A percentile compares a stretch with the other conserved stretches of the same genome.
phyloP scores from a whole-genome alignment of 2,888 invertebrate species.

The Timema cristinae region DNA sequence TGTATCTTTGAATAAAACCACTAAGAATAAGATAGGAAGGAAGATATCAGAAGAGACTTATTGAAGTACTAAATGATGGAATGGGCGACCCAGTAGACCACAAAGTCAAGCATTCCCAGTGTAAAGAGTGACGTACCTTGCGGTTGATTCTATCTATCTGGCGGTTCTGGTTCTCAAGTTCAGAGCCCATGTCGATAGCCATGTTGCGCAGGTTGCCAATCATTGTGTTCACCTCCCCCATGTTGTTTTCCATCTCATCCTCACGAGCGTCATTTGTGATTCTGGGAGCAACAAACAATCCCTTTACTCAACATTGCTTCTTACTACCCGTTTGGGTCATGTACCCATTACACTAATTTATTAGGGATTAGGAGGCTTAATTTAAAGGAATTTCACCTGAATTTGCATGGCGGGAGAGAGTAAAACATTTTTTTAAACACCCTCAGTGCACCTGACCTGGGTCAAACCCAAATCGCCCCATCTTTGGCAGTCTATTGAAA shows the following conservation, averaged over 20 bases:
- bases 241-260: constrained; percentile 63
- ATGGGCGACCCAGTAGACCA: neutral
- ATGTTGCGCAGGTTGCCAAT: constrained; percentile 62
- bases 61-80: no score
- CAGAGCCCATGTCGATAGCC: constrained; percentile 63
- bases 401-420: no score
- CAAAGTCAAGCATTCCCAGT: neutral
- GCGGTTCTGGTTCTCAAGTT: constrained; percentile 56
- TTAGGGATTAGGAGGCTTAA: neutral
- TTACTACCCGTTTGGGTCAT: neutral
- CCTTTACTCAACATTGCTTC: neutral
- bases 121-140: constrained; percentile 58
- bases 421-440: neutral
- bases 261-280: constrained; percentile 62
- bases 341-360: constrained; percentile 1
- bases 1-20: no score
- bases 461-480: no score
- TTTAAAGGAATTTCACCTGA: no score
- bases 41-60: no score
- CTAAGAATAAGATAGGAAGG: no score
- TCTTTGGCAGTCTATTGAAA: neutral
- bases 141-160: constrained; percentile 57
- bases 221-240: constrained; percentile 59
- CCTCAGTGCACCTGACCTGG: neutral
- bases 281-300: constrained; percentile 40